A percentile compares a stretch with the other conserved stretches of the same genome.
These are phyloP conservation scores for Pelosia muscerda DNA, from an alignment of 2,888 invertebrate species.

Conservation along the genomic window DNA sequence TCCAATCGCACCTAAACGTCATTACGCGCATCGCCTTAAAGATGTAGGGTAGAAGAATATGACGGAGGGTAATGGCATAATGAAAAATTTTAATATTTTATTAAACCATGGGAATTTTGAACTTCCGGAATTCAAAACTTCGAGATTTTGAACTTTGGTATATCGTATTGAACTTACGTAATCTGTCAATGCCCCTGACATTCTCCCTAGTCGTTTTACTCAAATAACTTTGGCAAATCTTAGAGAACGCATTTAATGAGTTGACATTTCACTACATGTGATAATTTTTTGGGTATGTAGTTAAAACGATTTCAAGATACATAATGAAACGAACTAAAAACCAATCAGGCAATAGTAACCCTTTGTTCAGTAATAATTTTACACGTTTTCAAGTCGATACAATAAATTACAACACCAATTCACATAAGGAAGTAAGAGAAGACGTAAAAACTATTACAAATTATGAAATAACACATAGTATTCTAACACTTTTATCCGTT, in stretches of 20 bases:
- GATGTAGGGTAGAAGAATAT: no score
- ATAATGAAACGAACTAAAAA: not conserved
- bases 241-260: not conserved
- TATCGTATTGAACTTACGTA: no score
- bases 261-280: not conserved
- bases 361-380: not conserved
- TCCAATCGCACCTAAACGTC: no score
- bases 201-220: not conserved
- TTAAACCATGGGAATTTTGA: no score
- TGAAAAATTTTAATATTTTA: no score
- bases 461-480: not conserved
- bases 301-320: not conserved
- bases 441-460: not conserved
- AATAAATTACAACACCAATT: not conserved
- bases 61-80: no score
- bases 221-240: not conserved
- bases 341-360: not conserved
- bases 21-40: no score
- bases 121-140: no score
- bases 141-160: no score
- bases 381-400: not conserved
- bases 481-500: not conserved
- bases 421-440: not conserved
- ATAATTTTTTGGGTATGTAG: not conserved
- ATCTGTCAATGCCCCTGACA: no score